Conservation (phyloP, 2,113 vertebrate genomes). For the Hippotragus niger region DNA sequence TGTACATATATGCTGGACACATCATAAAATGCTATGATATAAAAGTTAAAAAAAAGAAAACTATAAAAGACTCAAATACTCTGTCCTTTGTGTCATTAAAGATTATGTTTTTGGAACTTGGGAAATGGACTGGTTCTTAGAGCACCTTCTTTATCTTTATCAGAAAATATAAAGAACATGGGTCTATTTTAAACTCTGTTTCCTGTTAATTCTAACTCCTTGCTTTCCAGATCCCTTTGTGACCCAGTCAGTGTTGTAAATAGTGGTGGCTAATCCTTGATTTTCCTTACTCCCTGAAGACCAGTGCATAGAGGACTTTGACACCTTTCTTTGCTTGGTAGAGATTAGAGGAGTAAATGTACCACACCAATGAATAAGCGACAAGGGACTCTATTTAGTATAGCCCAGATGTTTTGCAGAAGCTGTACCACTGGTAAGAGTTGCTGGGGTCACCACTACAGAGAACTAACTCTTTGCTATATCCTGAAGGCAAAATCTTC, state of each 20-base stretch:
- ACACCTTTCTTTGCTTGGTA: not conserved
- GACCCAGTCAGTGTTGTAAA: not conserved
- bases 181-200: not conserved
- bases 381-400: not conserved
- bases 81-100: not conserved
- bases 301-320: not conserved
- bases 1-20: accelerated
- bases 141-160: not conserved
- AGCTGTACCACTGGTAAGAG: not conserved
- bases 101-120: not conserved
- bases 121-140: not conserved
- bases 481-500: not conserved
- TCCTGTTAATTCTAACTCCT: conserved; percentile 4
- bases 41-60: not conserved
- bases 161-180: not conserved
- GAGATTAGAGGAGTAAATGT: not conserved
- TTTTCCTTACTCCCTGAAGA: not conserved
- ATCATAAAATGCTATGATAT: not conserved
- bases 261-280: not conserved
- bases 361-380: not conserved
- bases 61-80: not conserved
- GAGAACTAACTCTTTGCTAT: not conserved
- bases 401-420: not conserved
- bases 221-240: not conserved
- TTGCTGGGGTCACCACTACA: not conserved